A percentile compares a stretch with the other conserved stretches of the same genome.
Evolutionary conservation across 2,797 vertebrate genomes (phyloP).

Genomic region (Onychomys torridus): DNA sequence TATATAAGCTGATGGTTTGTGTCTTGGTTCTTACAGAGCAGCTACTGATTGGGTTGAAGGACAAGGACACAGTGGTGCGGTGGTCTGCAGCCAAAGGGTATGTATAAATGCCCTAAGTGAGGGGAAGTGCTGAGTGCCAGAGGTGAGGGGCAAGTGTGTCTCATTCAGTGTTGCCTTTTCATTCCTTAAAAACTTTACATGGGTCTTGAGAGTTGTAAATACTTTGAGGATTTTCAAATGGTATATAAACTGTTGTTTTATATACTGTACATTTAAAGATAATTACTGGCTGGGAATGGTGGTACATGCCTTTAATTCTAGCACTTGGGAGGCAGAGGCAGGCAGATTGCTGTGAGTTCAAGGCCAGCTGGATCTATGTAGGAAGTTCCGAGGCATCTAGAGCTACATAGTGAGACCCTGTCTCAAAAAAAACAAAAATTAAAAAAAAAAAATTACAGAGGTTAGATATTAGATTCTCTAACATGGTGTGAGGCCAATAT

Average conservation of each 20-base stretch:
- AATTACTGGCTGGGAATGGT: background rate
- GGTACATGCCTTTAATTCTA: background rate
- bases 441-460: background rate
- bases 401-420: background rate
- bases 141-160: too few species aligned
- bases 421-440: background rate
- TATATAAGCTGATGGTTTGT: background rate
- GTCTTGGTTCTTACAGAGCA: conserved; percentile 89
- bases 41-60: conserved; percentile 95
- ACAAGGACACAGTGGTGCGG: conserved; percentile 97
- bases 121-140: background rate
- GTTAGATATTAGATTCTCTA: background rate
- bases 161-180: background rate
- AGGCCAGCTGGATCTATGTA: background rate
- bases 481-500: background rate
- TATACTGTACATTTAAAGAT: background rate
- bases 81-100: conserved; percentile 99
- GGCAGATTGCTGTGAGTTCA: background rate
- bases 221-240: background rate
- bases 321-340: background rate
- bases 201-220: background rate
- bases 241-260: background rate
- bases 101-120: conserved; percentile 52
- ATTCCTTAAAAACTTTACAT: rapidly evolving
- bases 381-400: background rate